These are phyloP conservation scores for Diorhabda elongata DNA, from an alignment of 1,140 invertebrate species.

Conservation along the genomic window DNA sequence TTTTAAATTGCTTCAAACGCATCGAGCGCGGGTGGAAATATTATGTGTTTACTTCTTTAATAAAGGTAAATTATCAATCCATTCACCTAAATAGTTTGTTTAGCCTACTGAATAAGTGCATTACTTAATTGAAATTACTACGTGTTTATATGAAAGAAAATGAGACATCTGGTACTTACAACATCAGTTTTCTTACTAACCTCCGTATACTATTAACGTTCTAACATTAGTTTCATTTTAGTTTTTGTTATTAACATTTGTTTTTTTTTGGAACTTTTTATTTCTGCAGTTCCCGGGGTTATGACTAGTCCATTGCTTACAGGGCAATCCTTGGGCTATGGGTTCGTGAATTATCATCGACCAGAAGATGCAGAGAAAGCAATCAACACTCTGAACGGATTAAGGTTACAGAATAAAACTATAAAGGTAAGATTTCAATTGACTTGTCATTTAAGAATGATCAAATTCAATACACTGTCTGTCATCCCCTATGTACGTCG, in stretches of 20 bases:
- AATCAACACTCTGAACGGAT: conserved; percentile 93
- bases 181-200: neutral
- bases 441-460: too few species aligned
- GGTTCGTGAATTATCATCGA: conserved; percentile 97
- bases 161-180: too few species aligned
- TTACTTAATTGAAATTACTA: too few species aligned
- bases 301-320: conserved; percentile 45
- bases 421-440: conserved; percentile 77
- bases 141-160: too few species aligned
- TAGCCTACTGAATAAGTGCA: too few species aligned
- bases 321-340: conserved; percentile 98
- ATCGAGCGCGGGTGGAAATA: too few species aligned
- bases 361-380: conserved; percentile 97
- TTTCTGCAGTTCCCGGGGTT: conserved; percentile 41
- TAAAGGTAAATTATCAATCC: too few species aligned
- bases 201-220: neutral
- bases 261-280: conserved; percentile 37
- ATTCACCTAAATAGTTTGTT: too few species aligned
- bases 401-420: conserved; percentile 97
- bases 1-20: too few species aligned
- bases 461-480: too few species aligned
- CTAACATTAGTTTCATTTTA: conserved; percentile 23
- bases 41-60: too few species aligned
- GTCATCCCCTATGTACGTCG: too few species aligned
- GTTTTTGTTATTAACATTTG: conserved; percentile 41